Evolutionary conservation across 2,888 invertebrate species (phyloP).

Genomic region (Mechanitis messenoides): DNA sequence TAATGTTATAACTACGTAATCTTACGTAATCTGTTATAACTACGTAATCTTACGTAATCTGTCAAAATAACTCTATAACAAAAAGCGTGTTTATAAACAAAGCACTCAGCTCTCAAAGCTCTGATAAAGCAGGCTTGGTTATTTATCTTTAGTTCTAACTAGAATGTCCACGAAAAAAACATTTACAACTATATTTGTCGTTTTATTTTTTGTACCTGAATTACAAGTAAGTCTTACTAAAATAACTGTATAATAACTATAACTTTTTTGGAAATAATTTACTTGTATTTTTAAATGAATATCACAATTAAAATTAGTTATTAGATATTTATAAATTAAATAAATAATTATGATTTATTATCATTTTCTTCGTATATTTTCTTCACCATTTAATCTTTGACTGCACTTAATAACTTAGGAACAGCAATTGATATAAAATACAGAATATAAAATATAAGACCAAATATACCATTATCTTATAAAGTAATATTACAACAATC

Average conservation of each 20-base stretch:
- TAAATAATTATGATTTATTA: too few relatives aligned
- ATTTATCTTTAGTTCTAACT: constrained; percentile 23
- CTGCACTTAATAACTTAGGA: too few relatives aligned
- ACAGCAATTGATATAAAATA: too few relatives aligned
- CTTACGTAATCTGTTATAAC: constrained; percentile 24
- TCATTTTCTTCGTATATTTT: too few relatives aligned
- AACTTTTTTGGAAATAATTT: background rate
- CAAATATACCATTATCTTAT: too few relatives aligned
- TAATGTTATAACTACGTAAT: constrained; percentile 24
- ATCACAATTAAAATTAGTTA: too few relatives aligned
- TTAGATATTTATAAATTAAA: too few relatives aligned
- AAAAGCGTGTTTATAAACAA: constrained; percentile 32
- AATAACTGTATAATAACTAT: background rate
- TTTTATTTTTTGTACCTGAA: constrained; percentile 15
- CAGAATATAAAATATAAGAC: too few relatives aligned
- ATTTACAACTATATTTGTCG: constrained; percentile 14
- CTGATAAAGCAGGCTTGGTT: constrained; percentile 26
- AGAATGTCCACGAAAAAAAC: constrained; percentile 16
- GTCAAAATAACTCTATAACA: constrained; percentile 16
- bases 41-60: constrained; percentile 27
- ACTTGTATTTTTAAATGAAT: too few relatives aligned
- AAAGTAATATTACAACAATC: too few relatives aligned
- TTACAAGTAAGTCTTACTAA: constrained; percentile 15
- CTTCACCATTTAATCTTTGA: too few relatives aligned
- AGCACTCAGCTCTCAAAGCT: constrained; percentile 24